Evolutionary conservation across 35 echinoderm and acorn worm species (phyloP), one percentile per base, ranked within the genome.

Genomic region (Apostichopus japonicus): DNA sequence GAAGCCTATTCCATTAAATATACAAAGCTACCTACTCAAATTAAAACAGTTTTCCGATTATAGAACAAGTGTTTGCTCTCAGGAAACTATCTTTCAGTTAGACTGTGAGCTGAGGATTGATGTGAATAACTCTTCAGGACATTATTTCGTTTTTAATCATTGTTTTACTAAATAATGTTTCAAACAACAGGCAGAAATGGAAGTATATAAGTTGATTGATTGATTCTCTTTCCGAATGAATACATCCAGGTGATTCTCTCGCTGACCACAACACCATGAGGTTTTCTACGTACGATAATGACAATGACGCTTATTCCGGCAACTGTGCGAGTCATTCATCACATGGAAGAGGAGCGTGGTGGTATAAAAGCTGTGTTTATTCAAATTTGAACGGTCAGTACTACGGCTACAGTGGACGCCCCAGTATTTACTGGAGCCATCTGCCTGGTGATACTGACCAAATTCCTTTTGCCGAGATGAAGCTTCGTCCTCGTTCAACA

Each of bases 381-480:
- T 92, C 91, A 5, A 92, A 81, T 67, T 23, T 92, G 6, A 92
- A 92, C 67, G 91, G 91, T 10, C 8, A 33, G 15, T 90, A 90
- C 87, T 16, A 33, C 24, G 79, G 79, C 0, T 82, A 82, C 8
- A 82, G 15, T n/a, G 54, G 79, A 13, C 5, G 3, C 4, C 54
- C 33, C 79, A 82, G 79, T 56, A 24, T 82, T 24, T 54, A 8
- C 79, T 82, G 79, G 79, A 2, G 0, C 6, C 33, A 6, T 0
- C 54, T 82, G 1, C 79, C 79, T 54, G 79, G 79, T 52, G 79
- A 82, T 82, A 10, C 25, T 56, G 79, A 82, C 23, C 79, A 82
- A 56, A 82, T 82, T 82, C 24, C 79, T 82, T 82, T 82, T 24
- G 27, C 24, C 44, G 79, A 82, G 54, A 82, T 82, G 79, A 82